Base-by-base conservation (phyloP, 2,113 vertebrate species). In the Gambusia affinis region DNA sequence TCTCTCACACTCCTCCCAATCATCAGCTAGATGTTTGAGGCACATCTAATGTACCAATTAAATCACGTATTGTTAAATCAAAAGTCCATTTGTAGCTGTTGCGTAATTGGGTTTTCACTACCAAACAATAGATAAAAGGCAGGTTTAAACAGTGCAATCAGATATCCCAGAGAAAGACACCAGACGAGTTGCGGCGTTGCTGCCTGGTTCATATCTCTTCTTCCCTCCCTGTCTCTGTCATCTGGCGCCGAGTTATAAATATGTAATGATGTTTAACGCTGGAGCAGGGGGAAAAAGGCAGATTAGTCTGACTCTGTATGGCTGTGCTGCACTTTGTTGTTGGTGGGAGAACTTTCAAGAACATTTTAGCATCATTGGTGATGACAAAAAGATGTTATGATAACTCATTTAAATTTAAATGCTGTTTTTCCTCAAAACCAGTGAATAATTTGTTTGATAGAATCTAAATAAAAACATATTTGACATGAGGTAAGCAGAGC, bases 221-320 rank as follows among this genome's bases (percentile, higher is more conserved):
- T 87, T 84, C 85, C 68, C 82, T 84, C 79, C 88, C 79, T 85
- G 63, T 86, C 82, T 89, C 90, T 90, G 89, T 93, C 90, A 92
- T 93, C 87, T 90, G 91, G 89, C 89, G 83, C 89, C 80, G 82
- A 83, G 87, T 92, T 92, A 93, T 94, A 94, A 94, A 94, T 95
- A 92, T 91, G 89, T 94, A 94, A 95, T 94, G 90, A 94, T 92
- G 86, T 93, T 93, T 92, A 93, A 93, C 75, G 79, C 91, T 61
- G 81, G 83, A 81, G 85, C 87, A 82, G 86, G 89, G 89, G 86
- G 86, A 86, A 82, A 83, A 90, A 90, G 88, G 86, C 88, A 88
- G 84, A 91, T 87, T 91, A 87, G 87, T 92, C 86, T 84, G 83
- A 88, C 87, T 87, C 90, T 79, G 82, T 90, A 82, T 76, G 78